These are phyloP conservation scores for Struthio camelus DNA, from an alignment of 2,113 vertebrate species.

Conservation along the genomic window DNA sequence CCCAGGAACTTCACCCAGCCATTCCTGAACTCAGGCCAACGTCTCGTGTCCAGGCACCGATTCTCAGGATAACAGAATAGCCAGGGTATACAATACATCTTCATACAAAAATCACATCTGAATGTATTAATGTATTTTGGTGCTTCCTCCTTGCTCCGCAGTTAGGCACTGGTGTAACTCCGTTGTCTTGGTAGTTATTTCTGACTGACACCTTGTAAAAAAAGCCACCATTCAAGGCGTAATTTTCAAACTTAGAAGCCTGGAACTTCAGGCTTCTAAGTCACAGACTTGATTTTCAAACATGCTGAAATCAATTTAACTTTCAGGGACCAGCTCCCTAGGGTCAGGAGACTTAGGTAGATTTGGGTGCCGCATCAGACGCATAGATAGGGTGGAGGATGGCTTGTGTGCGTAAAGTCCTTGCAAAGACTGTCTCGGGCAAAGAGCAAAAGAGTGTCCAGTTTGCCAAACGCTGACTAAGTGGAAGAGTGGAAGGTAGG, in stretches of 20 bases:
- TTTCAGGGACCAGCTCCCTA: background rate
- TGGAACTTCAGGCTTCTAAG: background rate
- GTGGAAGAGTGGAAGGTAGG: background rate
- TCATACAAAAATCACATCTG: background rate
- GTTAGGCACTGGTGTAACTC: background rate
- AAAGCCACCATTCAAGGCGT: background rate
- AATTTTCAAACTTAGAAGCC: background rate
- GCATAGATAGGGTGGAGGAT: background rate
- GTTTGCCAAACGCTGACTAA: background rate
- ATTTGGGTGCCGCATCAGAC: background rate
- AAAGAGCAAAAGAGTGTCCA: background rate
- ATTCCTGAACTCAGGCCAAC: background rate
- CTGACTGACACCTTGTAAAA: background rate
- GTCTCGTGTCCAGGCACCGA: background rate
- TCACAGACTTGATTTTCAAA: background rate
- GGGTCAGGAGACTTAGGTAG: background rate
- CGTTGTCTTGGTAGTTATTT: fast-evolving
- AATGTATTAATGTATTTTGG: background rate
- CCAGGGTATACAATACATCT: fast-evolving
- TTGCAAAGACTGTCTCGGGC: background rate
- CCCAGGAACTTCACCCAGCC: background rate
- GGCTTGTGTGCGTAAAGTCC: background rate
- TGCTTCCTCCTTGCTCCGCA: background rate
- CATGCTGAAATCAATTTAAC: fast-evolving
- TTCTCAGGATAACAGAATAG: background rate